phyloP scores from a whole-genome alignment of 1,140 invertebrate species.

The Trissolcus basalis region DNA sequence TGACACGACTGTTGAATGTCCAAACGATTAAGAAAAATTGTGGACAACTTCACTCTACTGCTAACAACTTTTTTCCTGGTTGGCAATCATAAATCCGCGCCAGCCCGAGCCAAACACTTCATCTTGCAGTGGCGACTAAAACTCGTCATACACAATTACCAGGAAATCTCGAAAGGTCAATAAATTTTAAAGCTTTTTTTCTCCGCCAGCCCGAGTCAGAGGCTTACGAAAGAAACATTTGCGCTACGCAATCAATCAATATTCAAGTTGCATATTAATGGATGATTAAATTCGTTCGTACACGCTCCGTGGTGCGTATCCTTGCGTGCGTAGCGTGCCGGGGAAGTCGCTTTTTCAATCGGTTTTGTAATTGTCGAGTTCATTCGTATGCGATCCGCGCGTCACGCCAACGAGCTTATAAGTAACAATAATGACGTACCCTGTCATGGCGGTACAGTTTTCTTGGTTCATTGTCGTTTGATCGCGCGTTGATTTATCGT shows the following conservation, averaged over 20 bases:
- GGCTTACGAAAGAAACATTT: conserved; percentile 59
- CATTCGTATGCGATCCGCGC: conserved; percentile 68
- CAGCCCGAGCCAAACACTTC: conserved; percentile 25
- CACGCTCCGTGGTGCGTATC: conserved; percentile 56
- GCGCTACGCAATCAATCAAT: conserved; percentile 63
- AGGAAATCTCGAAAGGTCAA: conserved; percentile 49
- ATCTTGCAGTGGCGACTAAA: conserved; percentile 12
- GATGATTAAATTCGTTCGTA: conserved; percentile 62
- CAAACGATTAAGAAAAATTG: background rate
- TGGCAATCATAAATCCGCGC: conserved; percentile 36
- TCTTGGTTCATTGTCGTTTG: conserved; percentile 64
- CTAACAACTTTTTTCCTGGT: conserved; percentile 16
- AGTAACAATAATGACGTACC: conserved; percentile 72
- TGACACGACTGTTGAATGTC: background rate
- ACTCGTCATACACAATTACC: conserved; percentile 42
- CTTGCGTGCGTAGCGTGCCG: conserved; percentile 63
- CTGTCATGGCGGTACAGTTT: conserved; percentile 70
- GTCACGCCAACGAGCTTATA: conserved; percentile 64
- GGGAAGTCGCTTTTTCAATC: conserved; percentile 63
- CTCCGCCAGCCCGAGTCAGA: background rate
- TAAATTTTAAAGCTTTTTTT: conserved; percentile 44
- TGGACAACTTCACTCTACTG: conserved; percentile 13
- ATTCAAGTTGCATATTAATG: conserved; percentile 71
- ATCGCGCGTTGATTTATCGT: conserved; percentile 63
- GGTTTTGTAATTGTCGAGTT: conserved; percentile 66